These are phyloP conservation scores for Nesometra sesokonis DNA, from an alignment of 35 echinoderm and acorn worm genomes.

Conservation along the genomic window DNA sequence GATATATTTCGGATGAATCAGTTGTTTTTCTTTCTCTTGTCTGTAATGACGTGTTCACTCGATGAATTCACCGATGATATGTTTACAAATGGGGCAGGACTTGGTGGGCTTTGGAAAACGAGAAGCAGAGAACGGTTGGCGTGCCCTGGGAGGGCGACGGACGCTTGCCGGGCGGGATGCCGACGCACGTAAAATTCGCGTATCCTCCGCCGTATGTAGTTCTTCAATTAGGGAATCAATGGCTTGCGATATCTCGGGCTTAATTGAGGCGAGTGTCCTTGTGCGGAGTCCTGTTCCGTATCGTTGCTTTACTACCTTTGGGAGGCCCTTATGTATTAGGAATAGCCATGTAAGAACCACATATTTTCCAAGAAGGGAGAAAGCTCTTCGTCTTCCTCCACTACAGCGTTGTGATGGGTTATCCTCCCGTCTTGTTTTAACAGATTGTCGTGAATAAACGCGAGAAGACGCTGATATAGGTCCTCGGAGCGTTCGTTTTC, in stretches of 20 bases:
- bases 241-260: too few species aligned
- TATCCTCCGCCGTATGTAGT: neutral
- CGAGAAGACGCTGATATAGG: neutral
- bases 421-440: neutral
- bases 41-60: too few species aligned
- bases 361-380: slow-evolving; percentile 9
- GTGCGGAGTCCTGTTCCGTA: neutral
- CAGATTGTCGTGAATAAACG: slow-evolving; percentile 1
- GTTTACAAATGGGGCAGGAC: neutral
- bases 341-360: neutral
- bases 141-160: neutral
- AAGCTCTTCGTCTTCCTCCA: slow-evolving; percentile 1
- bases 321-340: slow-evolving; percentile 3
- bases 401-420: neutral
- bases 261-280: neutral
- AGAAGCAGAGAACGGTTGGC: neutral
- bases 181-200: neutral
- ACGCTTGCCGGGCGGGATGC: neutral
- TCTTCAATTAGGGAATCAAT: slow-evolving; percentile 5
- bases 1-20: too few species aligned
- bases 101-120: neutral
- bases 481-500: neutral
- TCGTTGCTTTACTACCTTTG: neutral
- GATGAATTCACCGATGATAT: too few species aligned
- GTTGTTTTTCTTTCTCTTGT: too few species aligned